phyloP scores from a whole-genome alignment of 2,113 vertebrate genomes.

The Muscicapa adusta region DNA sequence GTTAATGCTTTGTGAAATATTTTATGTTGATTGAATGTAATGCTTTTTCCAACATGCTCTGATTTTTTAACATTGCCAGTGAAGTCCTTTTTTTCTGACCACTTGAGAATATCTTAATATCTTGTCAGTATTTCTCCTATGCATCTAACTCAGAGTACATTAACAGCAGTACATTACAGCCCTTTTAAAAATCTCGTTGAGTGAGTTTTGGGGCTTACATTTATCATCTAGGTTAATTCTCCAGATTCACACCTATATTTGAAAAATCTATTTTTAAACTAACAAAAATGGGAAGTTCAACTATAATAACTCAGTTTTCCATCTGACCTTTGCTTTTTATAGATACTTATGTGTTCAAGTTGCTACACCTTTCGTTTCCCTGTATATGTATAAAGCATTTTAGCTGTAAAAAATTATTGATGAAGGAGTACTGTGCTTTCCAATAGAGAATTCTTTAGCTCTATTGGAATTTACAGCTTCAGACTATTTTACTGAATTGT shows the following conservation, averaged over 20 bases:
- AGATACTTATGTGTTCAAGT: background rate
- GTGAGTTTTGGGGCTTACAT: background rate
- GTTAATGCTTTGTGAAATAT: background rate
- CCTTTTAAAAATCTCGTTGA: fast-evolving
- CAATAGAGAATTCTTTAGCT: background rate
- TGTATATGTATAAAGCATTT: background rate
- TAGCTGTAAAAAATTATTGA: background rate
- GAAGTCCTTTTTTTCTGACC: background rate
- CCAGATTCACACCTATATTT: background rate
- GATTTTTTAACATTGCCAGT: background rate
- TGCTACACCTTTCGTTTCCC: background rate
- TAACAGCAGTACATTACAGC: background rate
- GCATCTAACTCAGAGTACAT: background rate
- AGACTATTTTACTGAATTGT: background rate
- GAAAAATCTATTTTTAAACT: background rate
- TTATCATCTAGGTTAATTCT: background rate
- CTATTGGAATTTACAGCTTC: background rate
- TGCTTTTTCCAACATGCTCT: background rate
- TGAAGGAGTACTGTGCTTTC: background rate
- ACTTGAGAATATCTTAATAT: background rate
- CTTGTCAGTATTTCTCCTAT: background rate
- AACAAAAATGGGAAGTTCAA: background rate
- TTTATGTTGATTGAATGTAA: background rate
- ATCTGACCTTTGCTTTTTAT: background rate
- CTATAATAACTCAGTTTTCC: background rate